A percentile compares a stretch with the other conserved stretches of the same genome.
Evolutionary conservation across 2,888 invertebrate genomes (phyloP).

Genomic region (Cantharis nigra): DNA sequence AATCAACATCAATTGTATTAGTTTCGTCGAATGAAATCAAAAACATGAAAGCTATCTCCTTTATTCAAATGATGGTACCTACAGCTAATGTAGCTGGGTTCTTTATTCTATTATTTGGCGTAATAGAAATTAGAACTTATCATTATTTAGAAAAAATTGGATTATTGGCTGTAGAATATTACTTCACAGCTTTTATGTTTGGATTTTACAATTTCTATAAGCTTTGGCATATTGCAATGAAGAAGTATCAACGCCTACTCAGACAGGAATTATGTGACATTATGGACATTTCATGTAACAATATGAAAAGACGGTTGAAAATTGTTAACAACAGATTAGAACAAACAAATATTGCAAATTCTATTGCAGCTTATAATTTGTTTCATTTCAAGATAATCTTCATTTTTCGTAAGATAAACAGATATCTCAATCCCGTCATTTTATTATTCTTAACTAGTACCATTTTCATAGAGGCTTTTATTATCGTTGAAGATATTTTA

Average conservation of each 20-base stretch:
- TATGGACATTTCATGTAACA: neutral
- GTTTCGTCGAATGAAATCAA: neutral
- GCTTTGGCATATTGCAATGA: neutral
- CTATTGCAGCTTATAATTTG: neutral
- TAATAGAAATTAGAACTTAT: neutral
- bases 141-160: neutral
- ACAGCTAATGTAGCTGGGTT: accelerated
- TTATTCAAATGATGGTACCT: neutral
- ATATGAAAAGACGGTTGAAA: too few relatives aligned
- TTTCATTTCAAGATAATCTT: neutral
- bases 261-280: neutral
- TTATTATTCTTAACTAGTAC: neutral
- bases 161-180: accelerated
- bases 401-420: neutral
- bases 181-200: neutral
- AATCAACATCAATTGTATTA: neutral
- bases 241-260: neutral
- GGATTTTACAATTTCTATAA: neutral
- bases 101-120: neutral
- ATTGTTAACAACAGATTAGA: too few relatives aligned
- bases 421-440: neutral
- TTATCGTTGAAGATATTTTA: neutral
- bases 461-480: neutral
- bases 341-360: neutral
- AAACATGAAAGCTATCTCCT: neutral